Evolutionary conservation across 2,888 invertebrate species (phyloP).

Genomic region (Folsomia manolachei): DNA sequence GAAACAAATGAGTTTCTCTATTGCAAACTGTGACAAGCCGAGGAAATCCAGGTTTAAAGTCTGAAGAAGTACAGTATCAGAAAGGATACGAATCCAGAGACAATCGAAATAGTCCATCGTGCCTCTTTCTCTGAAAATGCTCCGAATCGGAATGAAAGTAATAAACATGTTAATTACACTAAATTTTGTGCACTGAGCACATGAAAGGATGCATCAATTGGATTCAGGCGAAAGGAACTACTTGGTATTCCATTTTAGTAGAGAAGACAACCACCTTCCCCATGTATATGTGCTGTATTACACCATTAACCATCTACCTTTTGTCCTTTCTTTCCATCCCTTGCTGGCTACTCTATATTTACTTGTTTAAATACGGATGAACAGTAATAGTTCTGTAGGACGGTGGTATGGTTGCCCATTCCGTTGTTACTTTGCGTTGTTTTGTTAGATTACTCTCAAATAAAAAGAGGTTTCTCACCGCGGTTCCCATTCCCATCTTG

Average conservation of each 20-base stretch:
- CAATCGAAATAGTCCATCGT: too few species aligned
- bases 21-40: background rate
- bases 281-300: too few species aligned
- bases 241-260: constrained; percentile 3
- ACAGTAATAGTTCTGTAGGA: background rate
- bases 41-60: background rate
- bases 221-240: background rate
- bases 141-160: background rate
- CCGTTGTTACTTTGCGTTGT: background rate
- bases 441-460: background rate
- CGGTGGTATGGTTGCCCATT: background rate
- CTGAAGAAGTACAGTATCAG: background rate
- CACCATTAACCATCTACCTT: too few species aligned
- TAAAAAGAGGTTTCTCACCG: background rate
- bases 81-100: background rate
- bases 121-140: background rate
- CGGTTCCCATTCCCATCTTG: too few species aligned
- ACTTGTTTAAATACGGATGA: background rate
- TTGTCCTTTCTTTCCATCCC: too few species aligned
- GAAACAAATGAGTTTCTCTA: background rate
- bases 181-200: constrained; percentile 5
- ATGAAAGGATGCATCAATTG: background rate
- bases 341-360: too few species aligned
- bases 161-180: constrained; percentile 14
- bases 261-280: background rate